Conservation (phyloP, 2,888 invertebrate genomes). For the Diabrotica balteata region DNA sequence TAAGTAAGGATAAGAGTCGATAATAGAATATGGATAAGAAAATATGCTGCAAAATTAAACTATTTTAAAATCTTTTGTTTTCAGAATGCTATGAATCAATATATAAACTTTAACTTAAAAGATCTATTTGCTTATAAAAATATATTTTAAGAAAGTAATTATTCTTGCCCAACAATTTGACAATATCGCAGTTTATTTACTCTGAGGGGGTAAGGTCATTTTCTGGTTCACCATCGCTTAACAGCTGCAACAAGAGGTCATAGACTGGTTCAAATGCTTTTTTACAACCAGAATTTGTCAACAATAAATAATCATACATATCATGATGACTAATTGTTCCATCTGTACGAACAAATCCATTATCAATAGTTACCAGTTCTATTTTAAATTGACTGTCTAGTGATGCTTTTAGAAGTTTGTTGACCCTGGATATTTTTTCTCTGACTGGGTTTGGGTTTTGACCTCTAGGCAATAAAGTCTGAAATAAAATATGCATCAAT, state of each 20-base stretch:
- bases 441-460: conserved; percentile 83
- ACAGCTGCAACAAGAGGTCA: conserved; percentile 78
- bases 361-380: conserved; percentile 81
- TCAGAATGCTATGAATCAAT: no score
- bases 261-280: conserved; percentile 87
- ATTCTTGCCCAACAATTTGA: background rate
- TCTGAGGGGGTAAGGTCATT: conserved; percentile 77
- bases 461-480: conserved; percentile 89
- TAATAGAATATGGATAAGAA: no score
- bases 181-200: conserved; percentile 54
- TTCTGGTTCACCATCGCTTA: conserved; percentile 78
- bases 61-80: no score
- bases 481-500: conserved; percentile 50
- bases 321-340: conserved; percentile 85
- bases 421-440: conserved; percentile 78
- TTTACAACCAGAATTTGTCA: conserved; percentile 85
- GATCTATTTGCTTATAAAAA: background rate
- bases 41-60: no score
- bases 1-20: no score
- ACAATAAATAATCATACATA: conserved; percentile 90
- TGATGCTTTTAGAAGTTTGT: conserved; percentile 73
- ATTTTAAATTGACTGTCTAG: conserved; percentile 70
- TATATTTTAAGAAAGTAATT: conserved; percentile 6
- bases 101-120: no score
- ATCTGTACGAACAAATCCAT: conserved; percentile 78